phyloP scores from a whole-genome alignment of 2,113 vertebrate genomes.

The Natator depressus region DNA sequence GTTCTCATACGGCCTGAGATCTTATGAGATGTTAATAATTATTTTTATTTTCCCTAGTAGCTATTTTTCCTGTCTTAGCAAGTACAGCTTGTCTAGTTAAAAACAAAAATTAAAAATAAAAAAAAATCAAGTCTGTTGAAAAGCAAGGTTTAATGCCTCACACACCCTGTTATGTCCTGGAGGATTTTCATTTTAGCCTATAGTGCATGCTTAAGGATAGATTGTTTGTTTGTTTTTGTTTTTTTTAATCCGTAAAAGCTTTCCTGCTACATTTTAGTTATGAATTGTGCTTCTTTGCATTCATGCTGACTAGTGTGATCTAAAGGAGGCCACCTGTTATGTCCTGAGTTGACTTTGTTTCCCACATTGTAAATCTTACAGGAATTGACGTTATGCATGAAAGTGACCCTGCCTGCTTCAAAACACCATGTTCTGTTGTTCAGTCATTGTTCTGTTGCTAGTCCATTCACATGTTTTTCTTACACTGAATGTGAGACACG shows the following conservation, averaged over 20 bases:
- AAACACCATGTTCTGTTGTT: neutral
- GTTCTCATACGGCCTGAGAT: neutral
- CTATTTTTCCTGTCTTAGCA: neutral
- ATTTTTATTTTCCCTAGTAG: neutral
- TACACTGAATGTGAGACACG: neutral
- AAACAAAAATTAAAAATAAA: too few relatives aligned
- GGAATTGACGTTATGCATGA: neutral
- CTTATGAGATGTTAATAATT: conserved; percentile 19
- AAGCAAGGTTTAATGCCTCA: neutral
- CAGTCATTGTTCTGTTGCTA: neutral
- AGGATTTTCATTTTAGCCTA: neutral
- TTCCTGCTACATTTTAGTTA: neutral
- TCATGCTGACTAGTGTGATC: neutral
- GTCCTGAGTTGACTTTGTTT: neutral
- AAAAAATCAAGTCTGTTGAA: neutral
- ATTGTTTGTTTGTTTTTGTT: too few relatives aligned
- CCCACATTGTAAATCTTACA: neutral
- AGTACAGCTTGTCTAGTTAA: neutral
- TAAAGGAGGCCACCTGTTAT: neutral
- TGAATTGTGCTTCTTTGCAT: neutral
- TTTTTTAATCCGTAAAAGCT: neutral
- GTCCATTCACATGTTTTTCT: neutral
- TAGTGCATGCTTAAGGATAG: neutral
- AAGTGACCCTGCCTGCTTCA: neutral
- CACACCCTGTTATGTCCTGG: neutral